phyloP scores from a whole-genome alignment of 37 sponge, comb jelly and placozoan species.

The Crambe crambe region DNA sequence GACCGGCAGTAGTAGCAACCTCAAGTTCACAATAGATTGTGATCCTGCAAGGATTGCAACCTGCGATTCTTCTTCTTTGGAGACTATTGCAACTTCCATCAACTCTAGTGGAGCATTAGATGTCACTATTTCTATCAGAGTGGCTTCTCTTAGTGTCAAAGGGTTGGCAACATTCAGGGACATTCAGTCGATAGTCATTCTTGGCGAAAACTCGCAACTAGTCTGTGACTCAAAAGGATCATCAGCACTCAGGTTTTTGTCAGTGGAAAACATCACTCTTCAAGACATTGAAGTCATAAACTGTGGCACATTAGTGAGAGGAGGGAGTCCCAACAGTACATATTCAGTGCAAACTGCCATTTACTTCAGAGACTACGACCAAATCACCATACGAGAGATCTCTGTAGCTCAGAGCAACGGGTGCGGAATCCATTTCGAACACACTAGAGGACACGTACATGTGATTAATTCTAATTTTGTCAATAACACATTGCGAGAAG shows the following conservation, averaged over 20 bases:
- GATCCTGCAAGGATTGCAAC: no score
- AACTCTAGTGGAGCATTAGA: background rate
- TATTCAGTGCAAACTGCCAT: background rate
- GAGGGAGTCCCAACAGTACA: no score
- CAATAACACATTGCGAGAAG: background rate
- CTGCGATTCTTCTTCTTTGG: no score
- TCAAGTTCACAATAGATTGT: no score
- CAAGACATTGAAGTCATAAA: background rate
- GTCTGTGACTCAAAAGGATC: background rate
- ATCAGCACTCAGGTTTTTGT: background rate
- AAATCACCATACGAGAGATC: background rate
- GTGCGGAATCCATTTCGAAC: background rate
- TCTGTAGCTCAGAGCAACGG: background rate
- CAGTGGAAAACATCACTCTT: background rate
- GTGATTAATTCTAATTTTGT: background rate
- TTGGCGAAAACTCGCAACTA: background rate
- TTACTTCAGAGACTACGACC: background rate
- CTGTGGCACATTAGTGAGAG: background rate
- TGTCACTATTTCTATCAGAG: background rate
- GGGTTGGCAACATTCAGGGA: background rate
- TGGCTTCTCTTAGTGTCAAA: background rate
- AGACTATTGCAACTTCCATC: background rate
- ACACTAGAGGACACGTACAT: background rate
- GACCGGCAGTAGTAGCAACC: background rate
- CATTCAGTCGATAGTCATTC: background rate